phyloP scores from a whole-genome alignment of 1,140 invertebrate species.

The Hyles vespertilio region DNA sequence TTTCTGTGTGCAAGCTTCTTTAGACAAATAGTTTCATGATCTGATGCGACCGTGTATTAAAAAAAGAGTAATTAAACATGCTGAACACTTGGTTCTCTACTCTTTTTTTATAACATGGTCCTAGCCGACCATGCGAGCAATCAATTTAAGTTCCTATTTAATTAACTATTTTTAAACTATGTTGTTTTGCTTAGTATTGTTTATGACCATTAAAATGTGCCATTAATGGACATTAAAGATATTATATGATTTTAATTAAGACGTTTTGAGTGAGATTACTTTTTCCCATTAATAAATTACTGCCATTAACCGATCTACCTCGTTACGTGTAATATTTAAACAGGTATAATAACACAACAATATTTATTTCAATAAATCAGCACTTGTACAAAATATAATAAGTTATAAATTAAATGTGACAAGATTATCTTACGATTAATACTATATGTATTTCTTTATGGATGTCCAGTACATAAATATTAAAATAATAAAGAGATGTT shows the following conservation, averaged over 20 bases:
- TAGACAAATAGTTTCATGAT: too few species aligned
- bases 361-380: constrained; percentile 36
- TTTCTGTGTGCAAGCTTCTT: too few species aligned
- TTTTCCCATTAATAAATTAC: constrained; percentile 4
- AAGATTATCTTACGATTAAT: constrained; percentile 60
- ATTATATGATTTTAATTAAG: not conserved
- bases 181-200: constrained; percentile 52
- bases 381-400: constrained; percentile 63
- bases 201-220: constrained; percentile 45
- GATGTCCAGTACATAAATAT: constrained; percentile 70
- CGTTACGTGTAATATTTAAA: constrained; percentile 33
- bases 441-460: constrained; percentile 69
- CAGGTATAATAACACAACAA: constrained; percentile 35
- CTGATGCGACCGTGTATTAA: too few species aligned
- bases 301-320: constrained; percentile 45
- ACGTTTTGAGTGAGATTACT: constrained; percentile 3
- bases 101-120: too few species aligned
- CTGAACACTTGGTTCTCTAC: too few species aligned
- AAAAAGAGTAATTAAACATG: too few species aligned
- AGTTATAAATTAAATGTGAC: constrained; percentile 59
- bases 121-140: constrained; percentile 36
- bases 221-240: constrained; percentile 19
- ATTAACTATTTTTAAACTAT: constrained; percentile 39
- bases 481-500: constrained; percentile 74
- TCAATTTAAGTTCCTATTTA: constrained; percentile 69